Percentiles rank a stretch among this genome's conserved stretches.
phyloP scores from a whole-genome alignment of 2,113 vertebrate species.

The Delphinapterus leucas region DNA sequence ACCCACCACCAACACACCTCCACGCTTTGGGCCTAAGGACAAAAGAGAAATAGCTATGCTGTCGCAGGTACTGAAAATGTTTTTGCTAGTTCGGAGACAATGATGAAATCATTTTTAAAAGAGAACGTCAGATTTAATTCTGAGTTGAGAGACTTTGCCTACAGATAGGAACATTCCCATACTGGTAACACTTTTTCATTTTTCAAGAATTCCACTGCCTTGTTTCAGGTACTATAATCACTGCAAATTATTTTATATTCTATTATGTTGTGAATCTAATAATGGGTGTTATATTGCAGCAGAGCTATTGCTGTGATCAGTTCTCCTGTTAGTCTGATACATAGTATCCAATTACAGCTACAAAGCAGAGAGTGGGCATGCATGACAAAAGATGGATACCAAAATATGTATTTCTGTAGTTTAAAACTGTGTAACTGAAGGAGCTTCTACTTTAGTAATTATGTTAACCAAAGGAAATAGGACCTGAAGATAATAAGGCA shows the following conservation, averaged over 20 bases:
- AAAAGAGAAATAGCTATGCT: background rate
- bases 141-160: constrained; percentile 23
- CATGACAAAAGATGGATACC: constrained; percentile 52
- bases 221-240: constrained; percentile 39
- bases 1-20: background rate
- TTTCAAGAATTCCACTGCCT: constrained; percentile 47
- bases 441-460: constrained; percentile 67
- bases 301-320: constrained; percentile 41
- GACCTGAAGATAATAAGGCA: constrained; percentile 68
- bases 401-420: constrained; percentile 58
- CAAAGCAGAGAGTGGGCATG: constrained; percentile 64
- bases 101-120: constrained; percentile 18
- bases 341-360: constrained; percentile 73
- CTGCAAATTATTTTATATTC: background rate
- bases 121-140: constrained; percentile 40
- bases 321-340: constrained; percentile 69
- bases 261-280: constrained; percentile 27
- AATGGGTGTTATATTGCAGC: constrained; percentile 42
- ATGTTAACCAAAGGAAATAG: constrained; percentile 70
- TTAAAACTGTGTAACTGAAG: constrained; percentile 68
- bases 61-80: background rate
- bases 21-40: background rate
- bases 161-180: background rate
- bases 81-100: background rate
- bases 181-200: background rate